Percentiles rank a stretch among this genome's conserved stretches.
Evolutionary conservation across 2,888 invertebrate genomes (phyloP).

Genomic region (Pammene fasciana): DNA sequence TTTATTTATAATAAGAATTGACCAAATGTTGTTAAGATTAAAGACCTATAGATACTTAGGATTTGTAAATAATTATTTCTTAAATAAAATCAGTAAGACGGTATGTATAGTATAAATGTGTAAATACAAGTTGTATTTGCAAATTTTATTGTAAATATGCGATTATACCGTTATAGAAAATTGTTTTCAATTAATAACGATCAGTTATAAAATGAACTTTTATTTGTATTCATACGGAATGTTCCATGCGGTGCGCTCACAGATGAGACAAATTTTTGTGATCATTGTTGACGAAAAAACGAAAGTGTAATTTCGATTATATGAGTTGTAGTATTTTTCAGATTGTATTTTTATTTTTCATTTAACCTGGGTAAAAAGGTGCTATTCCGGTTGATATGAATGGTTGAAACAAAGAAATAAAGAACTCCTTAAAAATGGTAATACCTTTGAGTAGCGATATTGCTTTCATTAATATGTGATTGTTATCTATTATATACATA

Average conservation of each 20-base stretch:
- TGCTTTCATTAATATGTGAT: too few relatives aligned
- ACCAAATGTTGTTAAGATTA: conserved; percentile 80
- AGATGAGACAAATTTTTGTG: conserved; percentile 76
- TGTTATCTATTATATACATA: too few relatives aligned
- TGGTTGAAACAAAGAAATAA: too few relatives aligned
- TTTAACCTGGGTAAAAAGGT: too few relatives aligned
- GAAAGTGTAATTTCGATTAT: conserved; percentile 82
- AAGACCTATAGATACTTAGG: conserved; percentile 55
- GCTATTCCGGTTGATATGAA: too few relatives aligned
- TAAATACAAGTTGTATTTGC: conserved; percentile 78
- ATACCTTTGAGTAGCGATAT: too few relatives aligned
- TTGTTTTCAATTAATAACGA: conserved; percentile 73
- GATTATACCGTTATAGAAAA: conserved; percentile 69
- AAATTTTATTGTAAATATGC: conserved; percentile 77
- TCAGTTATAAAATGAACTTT: conserved; percentile 66
- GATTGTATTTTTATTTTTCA: conserved; percentile 60
- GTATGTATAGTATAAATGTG: conserved; percentile 64
- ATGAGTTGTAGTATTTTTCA: conserved; percentile 83
- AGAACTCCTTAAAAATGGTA: too few relatives aligned
- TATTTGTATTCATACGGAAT: conserved; percentile 73
- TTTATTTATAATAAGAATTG: conserved; percentile 76
- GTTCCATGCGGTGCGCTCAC: conserved; percentile 79
- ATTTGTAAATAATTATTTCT: conserved; percentile 59
- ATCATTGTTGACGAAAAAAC: conserved; percentile 79
- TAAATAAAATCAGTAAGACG: conserved; percentile 60